Conservation (phyloP, 2,797 vertebrate genomes). For the Coregonus suidteri region DNA sequence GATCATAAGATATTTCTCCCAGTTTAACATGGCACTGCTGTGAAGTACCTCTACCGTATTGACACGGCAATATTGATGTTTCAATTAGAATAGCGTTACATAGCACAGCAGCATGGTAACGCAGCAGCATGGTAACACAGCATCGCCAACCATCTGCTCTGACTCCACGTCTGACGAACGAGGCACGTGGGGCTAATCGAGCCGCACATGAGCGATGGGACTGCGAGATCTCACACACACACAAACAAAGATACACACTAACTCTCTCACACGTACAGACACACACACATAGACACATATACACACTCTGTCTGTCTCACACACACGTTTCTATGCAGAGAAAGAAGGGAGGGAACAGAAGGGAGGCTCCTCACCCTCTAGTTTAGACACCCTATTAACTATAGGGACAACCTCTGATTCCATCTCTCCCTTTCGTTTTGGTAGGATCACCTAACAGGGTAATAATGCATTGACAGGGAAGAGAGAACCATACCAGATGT, state of each 20-base stretch:
- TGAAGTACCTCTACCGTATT: conserved; percentile 69
- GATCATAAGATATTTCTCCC: neutral
- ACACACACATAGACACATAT: conserved; percentile 34
- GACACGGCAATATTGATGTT: conserved; percentile 80
- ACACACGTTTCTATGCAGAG: conserved; percentile 66
- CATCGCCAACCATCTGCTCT: conserved; percentile 80
- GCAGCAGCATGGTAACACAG: conserved; percentile 73
- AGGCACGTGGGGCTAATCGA: conserved; percentile 81
- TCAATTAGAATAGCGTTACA: conserved; percentile 80
- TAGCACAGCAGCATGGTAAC: conserved; percentile 74
- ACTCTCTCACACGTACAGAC: neutral
- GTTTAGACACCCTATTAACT: conserved; percentile 39
- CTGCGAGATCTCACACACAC: conserved; percentile 45
- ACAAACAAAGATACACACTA: neutral
- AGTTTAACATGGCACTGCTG: conserved; percentile 53
- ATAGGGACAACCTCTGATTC: conserved; percentile 56
- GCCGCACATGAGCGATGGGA: conserved; percentile 78
- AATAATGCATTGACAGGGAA: conserved; percentile 58
- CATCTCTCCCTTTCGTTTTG: conserved; percentile 52
- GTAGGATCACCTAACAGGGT: conserved; percentile 63
- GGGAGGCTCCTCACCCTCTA: conserved; percentile 54
- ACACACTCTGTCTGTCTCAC: conserved; percentile 19
- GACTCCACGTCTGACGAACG: conserved; percentile 76
- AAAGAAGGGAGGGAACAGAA: conserved; percentile 42
- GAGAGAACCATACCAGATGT: conserved; percentile 59